Base-by-base conservation (phyloP, 2,113 vertebrate genomes). In the Drymodes brunneopygia region DNA sequence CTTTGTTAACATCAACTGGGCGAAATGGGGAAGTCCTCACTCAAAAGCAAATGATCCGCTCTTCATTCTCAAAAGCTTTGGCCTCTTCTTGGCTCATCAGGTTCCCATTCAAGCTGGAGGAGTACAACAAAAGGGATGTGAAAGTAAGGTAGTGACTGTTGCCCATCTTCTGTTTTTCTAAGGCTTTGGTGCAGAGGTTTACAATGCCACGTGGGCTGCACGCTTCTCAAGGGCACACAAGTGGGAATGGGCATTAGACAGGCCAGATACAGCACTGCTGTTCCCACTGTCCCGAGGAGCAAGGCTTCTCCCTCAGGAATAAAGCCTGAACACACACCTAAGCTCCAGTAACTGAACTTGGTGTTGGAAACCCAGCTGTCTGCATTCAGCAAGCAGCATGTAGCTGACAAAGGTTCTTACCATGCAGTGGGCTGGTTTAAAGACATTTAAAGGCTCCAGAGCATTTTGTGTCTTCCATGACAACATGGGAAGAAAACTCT, bases 41-140 rank as follows among this genome's bases (percentile, higher is more conserved):
- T 98, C 97, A 98, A 88, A 97, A 98, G 92, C 95, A 97, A 95
- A 98, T 36, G 28, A 98, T 97, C 54, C 98, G 91, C 61, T 94
- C 94, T 73, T 98, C 98, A 1, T 81, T 85, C 85, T 98, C 96
- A 90, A 98, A 98, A 72, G 86, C 95, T 92, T 97, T 96, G 80
- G 96, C 95, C 35, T 98, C 98, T 44, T 98, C 98, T 25, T 92
- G 94, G 62, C 94, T 97, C 65, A 98, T 91, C 45, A 56, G 83
- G 87, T 98, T 98, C 36, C 98, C 98, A 0, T 98, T 98, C 90
- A 98, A 94, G 88, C 98, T 98, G 50, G 36, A 88, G 36, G 57
- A 72, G 45, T 38, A 64, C 65, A 84, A 87, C 12, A 69, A 94
- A 81, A 89, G 38, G 24, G 53, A 71, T 77, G 38, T 72, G 47